These are phyloP conservation scores for Pegoplata infirma DNA, from an alignment of 2,888 invertebrate genomes.

Conservation along the genomic window DNA sequence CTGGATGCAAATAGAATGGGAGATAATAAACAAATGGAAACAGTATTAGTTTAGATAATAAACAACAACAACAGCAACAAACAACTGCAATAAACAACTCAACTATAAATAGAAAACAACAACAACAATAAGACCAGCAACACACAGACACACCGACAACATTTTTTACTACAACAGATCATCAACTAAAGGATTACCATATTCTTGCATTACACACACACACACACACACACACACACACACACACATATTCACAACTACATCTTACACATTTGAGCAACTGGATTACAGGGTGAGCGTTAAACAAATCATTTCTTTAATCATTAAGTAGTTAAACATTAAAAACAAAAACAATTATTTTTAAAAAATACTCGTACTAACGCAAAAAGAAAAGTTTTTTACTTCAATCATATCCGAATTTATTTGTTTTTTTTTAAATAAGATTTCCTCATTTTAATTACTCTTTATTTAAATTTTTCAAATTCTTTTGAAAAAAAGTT, in stretches of 20 bases:
- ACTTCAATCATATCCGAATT: conserved; percentile 22
- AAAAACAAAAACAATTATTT: not conserved
- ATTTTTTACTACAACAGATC: conserved; percentile 4
- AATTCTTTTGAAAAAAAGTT: too few relatives aligned
- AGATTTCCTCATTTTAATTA: not conserved
- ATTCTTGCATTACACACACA: conserved; percentile 4
- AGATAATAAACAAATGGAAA: conserved; percentile 71
- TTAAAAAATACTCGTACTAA: not conserved
- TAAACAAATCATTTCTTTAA: conserved; percentile 59
- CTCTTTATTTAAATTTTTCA: not conserved
- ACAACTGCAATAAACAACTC: conserved; percentile 5
- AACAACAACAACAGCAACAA: conserved; percentile 6
- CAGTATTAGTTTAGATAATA: conserved; percentile 70
- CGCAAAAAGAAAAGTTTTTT: too few relatives aligned
- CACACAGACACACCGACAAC: conserved; percentile 42
- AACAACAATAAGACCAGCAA: too few relatives aligned
- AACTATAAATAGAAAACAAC: conserved; percentile 9
- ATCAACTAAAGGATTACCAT: conserved; percentile 4
- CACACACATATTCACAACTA: conserved; percentile 11
- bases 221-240: not conserved
- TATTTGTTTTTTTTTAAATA: not conserved
- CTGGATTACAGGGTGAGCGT: conserved; percentile 65
- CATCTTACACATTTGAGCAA: conserved; percentile 39
- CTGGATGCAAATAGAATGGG: conserved; percentile 65
- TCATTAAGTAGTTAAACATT: conserved; percentile 23